phyloP scores from a whole-genome alignment of 2,113 vertebrate species.

The Paramormyrops kingsleyae region DNA sequence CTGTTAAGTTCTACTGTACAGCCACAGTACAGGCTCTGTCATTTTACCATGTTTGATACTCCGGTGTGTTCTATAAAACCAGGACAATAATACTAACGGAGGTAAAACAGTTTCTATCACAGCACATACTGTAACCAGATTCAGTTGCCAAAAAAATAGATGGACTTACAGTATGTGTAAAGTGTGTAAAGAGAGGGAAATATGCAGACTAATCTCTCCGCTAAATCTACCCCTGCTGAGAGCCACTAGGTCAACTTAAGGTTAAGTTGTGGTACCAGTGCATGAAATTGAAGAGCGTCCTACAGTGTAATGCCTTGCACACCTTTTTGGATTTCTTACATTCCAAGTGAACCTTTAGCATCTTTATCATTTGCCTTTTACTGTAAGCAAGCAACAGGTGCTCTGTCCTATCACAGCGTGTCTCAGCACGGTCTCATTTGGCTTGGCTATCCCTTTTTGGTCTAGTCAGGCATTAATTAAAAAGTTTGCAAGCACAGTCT shows the following conservation, averaged over 20 bases:
- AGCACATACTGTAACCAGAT: not conserved
- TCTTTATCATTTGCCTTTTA: not conserved
- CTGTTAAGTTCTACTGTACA: not conserved
- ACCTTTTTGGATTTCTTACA: not conserved
- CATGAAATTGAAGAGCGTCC: not conserved
- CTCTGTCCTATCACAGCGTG: not conserved
- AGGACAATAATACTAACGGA: not conserved
- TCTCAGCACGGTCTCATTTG: no score
- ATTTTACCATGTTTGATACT: constrained; percentile 13
- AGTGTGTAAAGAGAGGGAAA: not conserved
- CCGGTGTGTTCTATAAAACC: constrained; percentile 6
- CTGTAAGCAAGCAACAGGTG: not conserved
- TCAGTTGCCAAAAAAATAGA: not conserved
- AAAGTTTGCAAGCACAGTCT: no score
- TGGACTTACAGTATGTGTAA: not conserved
- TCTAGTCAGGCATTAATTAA: no score
- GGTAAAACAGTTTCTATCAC: not conserved
- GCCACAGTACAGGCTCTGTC: not conserved
- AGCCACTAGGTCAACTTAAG: not conserved
- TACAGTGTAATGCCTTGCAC: not conserved
- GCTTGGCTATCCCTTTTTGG: no score
- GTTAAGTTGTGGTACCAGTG: not conserved
- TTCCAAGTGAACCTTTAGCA: not conserved
- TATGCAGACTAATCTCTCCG: not conserved
- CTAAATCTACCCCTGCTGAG: not conserved